These are phyloP conservation scores for Gadus chalcogrammus DNA, from an alignment of 2,113 vertebrate genomes.

Conservation along the genomic window DNA sequence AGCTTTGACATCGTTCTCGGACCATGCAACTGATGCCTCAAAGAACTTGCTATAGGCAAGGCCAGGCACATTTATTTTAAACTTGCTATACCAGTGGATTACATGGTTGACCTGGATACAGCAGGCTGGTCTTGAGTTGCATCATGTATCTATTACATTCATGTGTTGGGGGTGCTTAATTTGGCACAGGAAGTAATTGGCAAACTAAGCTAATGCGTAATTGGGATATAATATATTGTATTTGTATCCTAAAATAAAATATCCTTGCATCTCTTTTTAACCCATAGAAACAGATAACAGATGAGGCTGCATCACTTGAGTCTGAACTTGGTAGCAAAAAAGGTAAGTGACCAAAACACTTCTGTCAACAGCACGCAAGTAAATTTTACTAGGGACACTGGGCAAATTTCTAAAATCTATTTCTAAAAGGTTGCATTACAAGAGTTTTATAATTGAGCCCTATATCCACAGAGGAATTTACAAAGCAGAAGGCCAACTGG, in stretches of 20 bases:
- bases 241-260: slow-evolving; percentile 4
- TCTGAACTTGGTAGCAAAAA: background rate
- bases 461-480: slow-evolving; percentile 38
- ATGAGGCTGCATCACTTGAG: background rate
- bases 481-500: slow-evolving; percentile 28
- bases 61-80: no score
- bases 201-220: no score
- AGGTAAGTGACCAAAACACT: slow-evolving; percentile 43
- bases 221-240: background rate
- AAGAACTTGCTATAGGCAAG: no score
- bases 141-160: no score
- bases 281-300: slow-evolving; percentile 40
- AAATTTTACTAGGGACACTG: background rate
- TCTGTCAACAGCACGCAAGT: background rate
- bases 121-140: no score
- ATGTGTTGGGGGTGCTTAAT: no score
- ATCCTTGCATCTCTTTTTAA: slow-evolving; percentile 16
- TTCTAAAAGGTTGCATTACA: background rate
- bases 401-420: background rate
- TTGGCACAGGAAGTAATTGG: no score
- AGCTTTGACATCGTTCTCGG: no score
- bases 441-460: background rate
- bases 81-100: no score
- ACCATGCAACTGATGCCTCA: no score
- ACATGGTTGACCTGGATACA: no score